Base-by-base conservation (phyloP, 2,888 invertebrate species). In the Cosmia pyralina region DNA sequence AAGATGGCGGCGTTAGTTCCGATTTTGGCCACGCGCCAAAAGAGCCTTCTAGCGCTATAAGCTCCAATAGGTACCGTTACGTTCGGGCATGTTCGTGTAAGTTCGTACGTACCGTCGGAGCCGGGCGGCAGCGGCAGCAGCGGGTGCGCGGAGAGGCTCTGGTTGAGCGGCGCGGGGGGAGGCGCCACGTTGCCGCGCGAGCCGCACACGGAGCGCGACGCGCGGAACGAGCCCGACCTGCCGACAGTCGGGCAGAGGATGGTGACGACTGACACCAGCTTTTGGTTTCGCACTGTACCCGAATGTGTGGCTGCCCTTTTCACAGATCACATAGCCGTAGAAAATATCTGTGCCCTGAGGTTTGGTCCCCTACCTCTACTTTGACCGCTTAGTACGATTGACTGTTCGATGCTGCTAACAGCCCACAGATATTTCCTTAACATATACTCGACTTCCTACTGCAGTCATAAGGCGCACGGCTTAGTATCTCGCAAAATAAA, bases 161-260 rank as follows among this genome's bases (percentile, higher is more conserved):
- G 96, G 96, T 94, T 83, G 88, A 87, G 89, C 87, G 97, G 79
- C 97, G 96, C 97, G 97, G 96, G 95, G 95, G 93, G 96, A 83
- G 87, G 78, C 82, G 88, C 98, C 96, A 98, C 98, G 97, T 98
- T 98, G 96, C 98, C 98, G 97, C 91, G 91, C 97, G 98, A 98
- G 93, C 97, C 97, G 95, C 97, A 97, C 95, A 97, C 97, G 95
- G 97, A 97, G 96, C 97, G 97, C 95, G 97, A 97, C 96, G 98
- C 98, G 96, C 98, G 98, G 97, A 98, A 98, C 97, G 98, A 98
- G 96, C 98, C 98, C 97, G 98, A 98, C 98, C 98, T 98, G 98
- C 96, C 88, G 97, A 96, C 95, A 95, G 90, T 93, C 95, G 95
- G 96, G 93, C 94, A 94, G 96, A 96, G 96, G 96, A 96, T 95